A percentile compares a stretch with the other conserved stretches of the same genome.
These are phyloP conservation scores for Oenanthe oenanthe DNA, from an alignment of 2,113 vertebrate species.

Conservation along the genomic window DNA sequence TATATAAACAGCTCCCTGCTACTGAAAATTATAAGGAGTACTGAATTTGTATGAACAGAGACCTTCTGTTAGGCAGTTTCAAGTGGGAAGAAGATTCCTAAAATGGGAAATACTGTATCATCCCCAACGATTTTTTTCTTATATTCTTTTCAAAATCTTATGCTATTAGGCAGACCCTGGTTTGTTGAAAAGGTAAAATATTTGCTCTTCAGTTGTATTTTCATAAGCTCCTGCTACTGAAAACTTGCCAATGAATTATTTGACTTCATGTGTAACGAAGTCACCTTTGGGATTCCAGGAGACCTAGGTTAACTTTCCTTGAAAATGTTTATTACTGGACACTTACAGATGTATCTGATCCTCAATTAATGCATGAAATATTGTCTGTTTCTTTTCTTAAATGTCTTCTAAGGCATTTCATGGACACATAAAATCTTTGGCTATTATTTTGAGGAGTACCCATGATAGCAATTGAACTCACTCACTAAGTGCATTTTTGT, in stretches of 20 bases:
- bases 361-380: slow-evolving; percentile 82
- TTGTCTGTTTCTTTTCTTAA: slow-evolving; percentile 75
- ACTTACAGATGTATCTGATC: slow-evolving; percentile 63
- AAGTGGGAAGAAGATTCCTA: slow-evolving; percentile 38
- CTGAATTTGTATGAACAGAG: slow-evolving; percentile 11
- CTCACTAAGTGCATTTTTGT: slow-evolving; percentile 78
- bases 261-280: slow-evolving; percentile 70
- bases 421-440: slow-evolving; percentile 75
- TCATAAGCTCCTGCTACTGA: slow-evolving; percentile 26
- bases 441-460: slow-evolving; percentile 81
- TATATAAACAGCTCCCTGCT: slow-evolving; percentile 34
- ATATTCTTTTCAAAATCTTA: not conserved
- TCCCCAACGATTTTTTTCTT: not conserved
- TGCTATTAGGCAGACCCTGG: not conserved
- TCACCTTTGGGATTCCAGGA: slow-evolving; percentile 80
- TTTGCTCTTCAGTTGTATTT: not conserved
- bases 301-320: slow-evolving; percentile 75
- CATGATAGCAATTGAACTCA: slow-evolving; percentile 73
- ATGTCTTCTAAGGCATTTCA: slow-evolving; percentile 77
- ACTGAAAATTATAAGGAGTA: slow-evolving; percentile 49
- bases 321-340: slow-evolving; percentile 77
- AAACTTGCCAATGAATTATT: slow-evolving; percentile 38
- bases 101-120: not conserved
- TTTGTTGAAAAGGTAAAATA: not conserved
- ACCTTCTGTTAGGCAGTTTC: slow-evolving; percentile 55